Evolutionary conservation across 1,140 invertebrate species (phyloP), one percentile per base, ranked within the genome.

Genomic region (Limonius californicus): DNA sequence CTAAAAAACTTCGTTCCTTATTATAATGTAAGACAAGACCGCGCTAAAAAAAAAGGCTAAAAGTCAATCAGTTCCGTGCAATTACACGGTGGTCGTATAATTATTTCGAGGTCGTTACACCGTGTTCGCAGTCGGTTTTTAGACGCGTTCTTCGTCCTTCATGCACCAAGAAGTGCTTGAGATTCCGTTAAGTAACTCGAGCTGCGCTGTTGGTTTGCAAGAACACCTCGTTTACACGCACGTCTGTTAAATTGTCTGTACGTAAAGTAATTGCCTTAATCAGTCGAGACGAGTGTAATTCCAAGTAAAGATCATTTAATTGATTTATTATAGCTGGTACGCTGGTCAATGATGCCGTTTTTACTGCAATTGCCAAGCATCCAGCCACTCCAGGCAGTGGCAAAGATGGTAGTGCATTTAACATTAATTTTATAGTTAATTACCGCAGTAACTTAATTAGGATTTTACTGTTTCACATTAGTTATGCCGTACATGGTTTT

Each of bases 211-310:
- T 35, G 14, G 54, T 55, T 55, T 14, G 54, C 21, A 30, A 23
- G 54, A 30, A 55, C 54, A 55, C 19, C 54, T 55, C 45, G 45
- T 30, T 55, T 30, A 55, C 54, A 55, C 30, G 54, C 54, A 55
- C 30, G 54, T 55, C 54, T 55, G 21, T 9, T 55, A 55, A 55
- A 55, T 55, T 55, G 30, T 55, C 21, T 55, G 30, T 35, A 35
- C 2, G 21, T 55, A 55, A 50, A 50, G 16, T 50, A 50, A 50
- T 50, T 50, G 45, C 45, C 20, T 50, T 50, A 50, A 50, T 50
- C 45, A 50, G 20, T 21, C 45, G 45, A 14, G n/a, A 9, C 54
- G 6, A 55, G 15, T 55, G 18, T 55, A 55, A 35, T 16, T 18
- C 14, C 21, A 23, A 27, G 14, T 53, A 53, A 23, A 53, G 2